Evolutionary conservation across 2,888 invertebrate genomes (phyloP).

Genomic region (Drosophila austrosaltans): DNA sequence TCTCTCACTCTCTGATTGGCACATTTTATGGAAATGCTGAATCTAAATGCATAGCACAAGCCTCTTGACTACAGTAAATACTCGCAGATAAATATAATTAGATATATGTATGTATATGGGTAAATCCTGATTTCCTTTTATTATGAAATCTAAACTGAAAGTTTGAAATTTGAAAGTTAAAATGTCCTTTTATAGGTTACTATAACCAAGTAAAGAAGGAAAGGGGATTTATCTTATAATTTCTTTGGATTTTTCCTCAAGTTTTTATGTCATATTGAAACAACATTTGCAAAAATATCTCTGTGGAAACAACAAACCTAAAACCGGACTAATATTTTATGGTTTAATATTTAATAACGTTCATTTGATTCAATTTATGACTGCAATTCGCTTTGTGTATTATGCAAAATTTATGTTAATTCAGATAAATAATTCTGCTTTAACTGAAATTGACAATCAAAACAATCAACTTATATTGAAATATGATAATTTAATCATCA

Average conservation of each 20-base stretch:
- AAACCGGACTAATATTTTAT: too few relatives aligned
- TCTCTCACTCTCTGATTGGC: conserved; percentile 62
- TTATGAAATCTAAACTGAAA: too few relatives aligned
- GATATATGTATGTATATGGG: too few relatives aligned
- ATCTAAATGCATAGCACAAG: conserved; percentile 43
- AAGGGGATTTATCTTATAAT: too few relatives aligned
- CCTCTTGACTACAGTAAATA: conserved; percentile 28
- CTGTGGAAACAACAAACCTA: too few relatives aligned
- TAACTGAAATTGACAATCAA: not conserved
- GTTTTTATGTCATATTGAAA: too few relatives aligned
- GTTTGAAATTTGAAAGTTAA: too few relatives aligned
- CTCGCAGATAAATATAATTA: not conserved
- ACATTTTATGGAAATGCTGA: conserved; percentile 76
- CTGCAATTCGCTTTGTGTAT: not conserved
- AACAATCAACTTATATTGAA: not conserved
- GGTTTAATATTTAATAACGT: not conserved
- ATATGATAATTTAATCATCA: not conserved
- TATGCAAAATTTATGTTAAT: not conserved
- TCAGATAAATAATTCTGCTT: not conserved
- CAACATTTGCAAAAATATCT: too few relatives aligned
- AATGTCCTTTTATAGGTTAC: too few relatives aligned
- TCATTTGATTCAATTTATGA: conserved; percentile 1
- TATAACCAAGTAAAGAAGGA: too few relatives aligned
- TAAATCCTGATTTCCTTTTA: not conserved
- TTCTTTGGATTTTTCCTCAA: too few relatives aligned